Evolutionary conservation across 1,140 invertebrate species (phyloP).

Genomic region (Drosophila nikananu): DNA sequence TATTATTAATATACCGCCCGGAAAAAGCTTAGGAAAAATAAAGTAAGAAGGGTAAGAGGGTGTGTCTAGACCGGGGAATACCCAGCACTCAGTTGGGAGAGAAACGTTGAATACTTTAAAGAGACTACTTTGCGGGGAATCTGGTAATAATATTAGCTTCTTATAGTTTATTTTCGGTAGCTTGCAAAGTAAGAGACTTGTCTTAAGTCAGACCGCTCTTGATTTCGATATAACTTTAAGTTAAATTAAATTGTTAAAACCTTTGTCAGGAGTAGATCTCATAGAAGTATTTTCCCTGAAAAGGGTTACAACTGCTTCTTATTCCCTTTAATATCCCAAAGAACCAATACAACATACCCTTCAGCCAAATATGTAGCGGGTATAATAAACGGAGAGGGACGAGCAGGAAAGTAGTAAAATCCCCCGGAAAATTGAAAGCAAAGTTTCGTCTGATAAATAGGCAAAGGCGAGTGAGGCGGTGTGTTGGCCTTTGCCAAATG

Average conservation of each 20-base stretch:
- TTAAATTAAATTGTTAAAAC: neutral
- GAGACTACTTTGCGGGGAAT: neutral
- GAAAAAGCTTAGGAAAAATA: slow-evolving; percentile 19
- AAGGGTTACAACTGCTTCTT: neutral
- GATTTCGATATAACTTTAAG: neutral
- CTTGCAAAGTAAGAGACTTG: neutral
- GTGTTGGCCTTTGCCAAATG: slow-evolving; percentile 58
- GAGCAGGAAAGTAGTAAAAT: slow-evolving; percentile 62
- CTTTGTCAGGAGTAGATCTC: neutral
- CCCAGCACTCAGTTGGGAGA: too few relatives aligned
- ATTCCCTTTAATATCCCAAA: neutral
- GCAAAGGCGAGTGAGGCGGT: slow-evolving; percentile 12
- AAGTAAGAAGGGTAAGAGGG: neutral
- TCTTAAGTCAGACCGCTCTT: neutral
- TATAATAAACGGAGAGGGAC: neutral
- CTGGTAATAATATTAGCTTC: too few relatives aligned
- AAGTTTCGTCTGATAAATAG: slow-evolving; percentile 77
- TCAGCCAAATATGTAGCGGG: neutral
- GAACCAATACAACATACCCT: slow-evolving; percentile 8
- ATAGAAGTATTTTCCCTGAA: neutral
- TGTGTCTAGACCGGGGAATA: neutral
- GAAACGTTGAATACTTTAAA: neutral
- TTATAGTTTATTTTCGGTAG: neutral
- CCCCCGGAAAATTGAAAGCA: slow-evolving; percentile 74
- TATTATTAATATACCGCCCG: slow-evolving; percentile 73